Conservation (phyloP, 2,797 vertebrate species). For the Malacoraja senta region DNA sequence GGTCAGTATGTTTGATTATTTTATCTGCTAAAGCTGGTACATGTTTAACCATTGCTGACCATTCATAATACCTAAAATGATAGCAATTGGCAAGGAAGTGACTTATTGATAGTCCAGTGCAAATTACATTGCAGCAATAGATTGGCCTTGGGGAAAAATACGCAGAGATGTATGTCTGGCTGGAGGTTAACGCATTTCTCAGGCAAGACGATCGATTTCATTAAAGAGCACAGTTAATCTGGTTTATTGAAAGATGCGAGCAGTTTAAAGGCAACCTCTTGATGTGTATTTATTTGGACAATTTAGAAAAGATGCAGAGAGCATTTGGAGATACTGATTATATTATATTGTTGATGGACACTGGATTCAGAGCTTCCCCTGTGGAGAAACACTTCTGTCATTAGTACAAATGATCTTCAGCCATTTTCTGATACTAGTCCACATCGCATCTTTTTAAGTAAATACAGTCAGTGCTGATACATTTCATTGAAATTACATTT, state of each 20-base stretch:
- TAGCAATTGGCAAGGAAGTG: not conserved
- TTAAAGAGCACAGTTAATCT: conserved; percentile 29
- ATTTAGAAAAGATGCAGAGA: not conserved
- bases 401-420: not conserved
- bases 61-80: conserved; percentile 13
- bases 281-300: conserved; percentile 12
- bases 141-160: not conserved
- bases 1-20: conserved; percentile 8
- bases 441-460: too few species aligned
- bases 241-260: conserved; percentile 8
- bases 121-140: not conserved
- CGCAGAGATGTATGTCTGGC: not conserved
- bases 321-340: not conserved
- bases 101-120: conserved; percentile 1
- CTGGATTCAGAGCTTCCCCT: not conserved
- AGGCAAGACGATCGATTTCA: conserved; percentile 12
- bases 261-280: conserved; percentile 23
- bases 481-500: not conserved
- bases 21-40: not conserved
- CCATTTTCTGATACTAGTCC: not conserved
- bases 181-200: conserved; percentile 28
- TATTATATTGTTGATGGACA: conserved; percentile 13
- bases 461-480: too few species aligned
- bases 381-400: not conserved
- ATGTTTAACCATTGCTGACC: not conserved